Evolutionary conservation across 64 coral and sea anemone species (phyloP).

Genomic region (Montipora sp.): DNA sequence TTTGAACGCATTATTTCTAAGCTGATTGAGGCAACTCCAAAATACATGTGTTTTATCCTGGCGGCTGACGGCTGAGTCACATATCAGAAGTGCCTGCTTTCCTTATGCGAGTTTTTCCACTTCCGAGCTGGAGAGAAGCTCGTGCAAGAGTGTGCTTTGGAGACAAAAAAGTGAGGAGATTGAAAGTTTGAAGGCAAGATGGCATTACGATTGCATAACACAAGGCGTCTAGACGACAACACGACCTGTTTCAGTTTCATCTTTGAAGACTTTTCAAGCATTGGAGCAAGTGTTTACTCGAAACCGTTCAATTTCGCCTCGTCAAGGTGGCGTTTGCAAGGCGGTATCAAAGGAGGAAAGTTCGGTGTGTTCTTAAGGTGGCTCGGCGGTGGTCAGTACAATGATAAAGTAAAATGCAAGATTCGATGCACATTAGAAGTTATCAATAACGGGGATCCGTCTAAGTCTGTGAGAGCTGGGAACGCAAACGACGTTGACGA

Average conservation of each 20-base stretch:
- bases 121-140: background rate
- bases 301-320: slow-evolving; percentile 91
- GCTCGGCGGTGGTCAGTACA: slow-evolving; percentile 81
- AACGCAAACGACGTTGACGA: slow-evolving; percentile 80
- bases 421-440: slow-evolving; percentile 71
- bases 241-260: slow-evolving; percentile 83
- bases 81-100: background rate
- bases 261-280: slow-evolving; percentile 85
- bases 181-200: slow-evolving; percentile 19
- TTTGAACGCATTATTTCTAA: slow-evolving; percentile 41
- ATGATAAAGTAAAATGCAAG: slow-evolving; percentile 86
- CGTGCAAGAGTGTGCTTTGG: background rate
- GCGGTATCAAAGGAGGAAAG: slow-evolving; percentile 79
- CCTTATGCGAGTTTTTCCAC: too few species aligned
- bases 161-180: background rate
- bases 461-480: slow-evolving; percentile 76
- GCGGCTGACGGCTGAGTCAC: slow-evolving; percentile 25
- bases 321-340: slow-evolving; percentile 87
- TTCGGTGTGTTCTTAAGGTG: slow-evolving; percentile 87
- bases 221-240: slow-evolving; percentile 55
- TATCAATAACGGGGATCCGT: slow-evolving; percentile 78
- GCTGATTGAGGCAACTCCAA: slow-evolving; percentile 21
- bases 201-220: slow-evolving; percentile 91
- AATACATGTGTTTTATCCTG: slow-evolving; percentile 40
- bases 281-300: slow-evolving; percentile 80